Base-by-base conservation (phyloP, 2,113 vertebrate species). In the Psittacula cyanocephala region DNA sequence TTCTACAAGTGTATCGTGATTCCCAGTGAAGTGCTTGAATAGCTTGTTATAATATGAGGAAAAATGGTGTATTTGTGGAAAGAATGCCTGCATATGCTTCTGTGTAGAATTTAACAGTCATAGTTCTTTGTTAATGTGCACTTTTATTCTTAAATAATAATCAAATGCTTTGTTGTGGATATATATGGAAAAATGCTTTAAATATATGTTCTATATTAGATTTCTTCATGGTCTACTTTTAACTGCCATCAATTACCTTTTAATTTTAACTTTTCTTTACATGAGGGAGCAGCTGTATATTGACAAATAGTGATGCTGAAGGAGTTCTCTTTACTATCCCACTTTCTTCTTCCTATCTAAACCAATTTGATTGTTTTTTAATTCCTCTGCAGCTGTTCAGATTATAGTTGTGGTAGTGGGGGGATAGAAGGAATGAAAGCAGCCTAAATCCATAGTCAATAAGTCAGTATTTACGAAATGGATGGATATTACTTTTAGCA, bases 351-450 rank as follows among this genome's bases (percentile, higher is more conserved):
- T 94, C 46, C 50, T 81, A 9, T 86, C 75, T 69, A 75, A 84
- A 91, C 15, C 82, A 90, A 89, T 90, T 90, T 75, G 88, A 95
- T 97, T 96, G 90, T 94, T 95, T 97, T 96, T 96, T 93, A 96
- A 94, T 97, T 96, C 47, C 86, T 96, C 83, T 92, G 95, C 93
- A 94, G 93, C 95, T 96, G 96, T 77, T 91, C 62, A 70, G 62
- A 57, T 87, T 96, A 78, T 87, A 59, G 84, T 63, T 83, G 53
- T 76, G 53, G 64, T 47, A 69, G 62, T 59, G 53, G 41, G 50
- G 49, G 62, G 35, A 91, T 27, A 76, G 80, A 60, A 74, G 28
- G 27, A 84, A 78, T 53, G 46, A 90, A 91, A 88, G 22, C 35
- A 90, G 28, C 62, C 62, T 68, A 93, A 95, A 94, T 81, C 60